Conservation (phyloP, 1,140 invertebrate genomes). For the Micrasema longulum region DNA sequence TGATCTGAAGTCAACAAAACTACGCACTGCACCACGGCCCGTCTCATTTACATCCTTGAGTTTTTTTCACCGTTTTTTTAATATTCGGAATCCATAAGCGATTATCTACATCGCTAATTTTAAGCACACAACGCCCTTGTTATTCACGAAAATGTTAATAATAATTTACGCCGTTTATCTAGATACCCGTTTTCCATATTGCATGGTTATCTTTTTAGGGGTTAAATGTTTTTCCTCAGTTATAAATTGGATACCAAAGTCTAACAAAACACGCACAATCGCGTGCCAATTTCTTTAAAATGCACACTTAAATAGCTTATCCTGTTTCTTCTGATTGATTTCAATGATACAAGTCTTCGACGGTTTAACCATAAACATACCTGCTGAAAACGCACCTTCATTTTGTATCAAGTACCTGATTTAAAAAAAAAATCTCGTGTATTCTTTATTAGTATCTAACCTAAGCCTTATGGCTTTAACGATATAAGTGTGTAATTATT, state of each 20-base stretch:
- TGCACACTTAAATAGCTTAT: slow-evolving; percentile 33
- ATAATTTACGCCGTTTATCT: slow-evolving; percentile 14
- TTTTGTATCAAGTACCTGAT: no score
- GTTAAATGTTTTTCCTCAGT: slow-evolving; percentile 6
- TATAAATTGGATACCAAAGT: slow-evolving; percentile 23
- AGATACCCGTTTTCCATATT: slow-evolving; percentile 14
- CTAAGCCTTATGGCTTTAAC: no score
- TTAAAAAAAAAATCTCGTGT: no score
- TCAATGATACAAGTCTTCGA: neutral
- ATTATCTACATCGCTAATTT: neutral
- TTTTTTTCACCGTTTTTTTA: no score
- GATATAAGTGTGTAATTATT: no score
- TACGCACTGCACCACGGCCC: no score
- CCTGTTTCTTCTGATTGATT: slow-evolving; percentile 19
- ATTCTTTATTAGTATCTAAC: no score
- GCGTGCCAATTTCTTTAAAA: slow-evolving; percentile 39
- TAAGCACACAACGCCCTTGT: no score
- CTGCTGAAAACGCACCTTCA: no score
- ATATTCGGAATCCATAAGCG: neutral
- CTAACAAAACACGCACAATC: slow-evolving; percentile 35
- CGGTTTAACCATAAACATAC: neutral
- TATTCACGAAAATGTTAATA: neutral
- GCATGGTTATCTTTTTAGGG: slow-evolving; percentile 16
- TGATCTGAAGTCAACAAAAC: no score
- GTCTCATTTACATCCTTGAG: no score